Evolutionary conservation across 2,888 invertebrate species (phyloP).

Genomic region (Baccha elongata): DNA sequence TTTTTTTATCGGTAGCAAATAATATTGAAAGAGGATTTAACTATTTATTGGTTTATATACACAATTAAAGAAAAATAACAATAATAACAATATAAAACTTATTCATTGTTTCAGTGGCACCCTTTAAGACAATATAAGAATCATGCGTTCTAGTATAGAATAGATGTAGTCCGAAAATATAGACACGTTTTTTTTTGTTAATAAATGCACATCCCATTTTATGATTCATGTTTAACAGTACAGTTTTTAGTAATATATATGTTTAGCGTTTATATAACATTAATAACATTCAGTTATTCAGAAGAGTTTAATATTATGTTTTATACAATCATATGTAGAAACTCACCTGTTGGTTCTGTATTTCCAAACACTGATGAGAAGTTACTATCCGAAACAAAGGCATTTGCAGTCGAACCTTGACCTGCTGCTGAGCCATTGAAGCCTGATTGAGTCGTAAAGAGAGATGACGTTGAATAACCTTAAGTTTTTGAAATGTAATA

Average conservation of each 20-base stretch:
- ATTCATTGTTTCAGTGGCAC: constrained; percentile 47
- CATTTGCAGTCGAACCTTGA: constrained; percentile 82
- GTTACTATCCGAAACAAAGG: constrained; percentile 93
- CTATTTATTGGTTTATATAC: constrained; percentile 18
- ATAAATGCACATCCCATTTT: constrained; percentile 57
- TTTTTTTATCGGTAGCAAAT: constrained; percentile 46
- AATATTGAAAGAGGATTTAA: constrained; percentile 23
- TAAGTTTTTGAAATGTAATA: constrained; percentile 16
- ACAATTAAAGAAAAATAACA: constrained; percentile 20
- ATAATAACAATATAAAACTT: constrained; percentile 41
- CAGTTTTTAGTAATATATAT: constrained; percentile 18
- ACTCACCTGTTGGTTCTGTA: constrained; percentile 87
- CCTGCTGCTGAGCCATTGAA: constrained; percentile 82
- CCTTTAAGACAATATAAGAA: constrained; percentile 47
- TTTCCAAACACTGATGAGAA: constrained; percentile 94
- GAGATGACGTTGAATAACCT: constrained; percentile 66
- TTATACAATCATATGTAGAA: constrained; percentile 38
- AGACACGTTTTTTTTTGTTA: constrained; percentile 12
- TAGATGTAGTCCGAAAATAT: constrained; percentile 7
- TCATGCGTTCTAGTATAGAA: constrained; percentile 41
- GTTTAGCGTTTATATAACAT: constrained; percentile 65
- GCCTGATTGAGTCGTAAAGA: constrained; percentile 78
- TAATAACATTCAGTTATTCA: constrained; percentile 68
- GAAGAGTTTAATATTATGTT: constrained; percentile 33
- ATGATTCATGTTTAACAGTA: constrained; percentile 13